A percentile compares a stretch with the other conserved stretches of the same genome.
Conservation (phyloP, 1,140 invertebrate species). For the Camponotus vicinus region DNA sequence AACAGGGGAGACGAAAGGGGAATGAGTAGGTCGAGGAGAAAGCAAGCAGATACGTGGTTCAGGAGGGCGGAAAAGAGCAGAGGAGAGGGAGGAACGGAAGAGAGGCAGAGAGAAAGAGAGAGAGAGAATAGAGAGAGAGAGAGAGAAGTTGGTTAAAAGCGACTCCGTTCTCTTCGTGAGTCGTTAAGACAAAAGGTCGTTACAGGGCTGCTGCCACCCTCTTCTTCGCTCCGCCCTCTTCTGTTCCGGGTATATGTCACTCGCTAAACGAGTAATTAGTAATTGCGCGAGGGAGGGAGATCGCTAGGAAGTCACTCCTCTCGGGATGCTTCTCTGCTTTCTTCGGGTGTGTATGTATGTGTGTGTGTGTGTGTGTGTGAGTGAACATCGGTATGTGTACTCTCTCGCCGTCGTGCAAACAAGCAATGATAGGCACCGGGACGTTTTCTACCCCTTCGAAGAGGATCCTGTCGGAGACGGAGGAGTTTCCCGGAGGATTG, state of each 20-base stretch:
- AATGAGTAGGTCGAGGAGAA: conserved; percentile 46
- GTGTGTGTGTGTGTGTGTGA: background rate
- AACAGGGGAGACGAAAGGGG: conserved; percentile 25
- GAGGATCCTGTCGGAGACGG: background rate
- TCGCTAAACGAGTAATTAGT: conserved; percentile 80
- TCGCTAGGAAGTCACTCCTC: conserved; percentile 24
- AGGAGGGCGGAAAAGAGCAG: conserved; percentile 24
- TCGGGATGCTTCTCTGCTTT: conserved; percentile 38
- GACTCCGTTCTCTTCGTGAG: conserved; percentile 45
- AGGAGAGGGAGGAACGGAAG: conserved; percentile 14
- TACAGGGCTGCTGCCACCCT: conserved; percentile 57
- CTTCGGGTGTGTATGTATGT: background rate
- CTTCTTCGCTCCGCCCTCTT: conserved; percentile 46
- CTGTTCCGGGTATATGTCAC: conserved; percentile 68
- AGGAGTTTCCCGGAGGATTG: conserved; percentile 11
- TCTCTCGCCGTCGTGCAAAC: conserved; percentile 43
- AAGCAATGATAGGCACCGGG: conserved; percentile 56
- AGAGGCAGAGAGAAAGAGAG: background rate
- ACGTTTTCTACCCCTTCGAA: conserved; percentile 34
- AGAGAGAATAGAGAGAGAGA: background rate
- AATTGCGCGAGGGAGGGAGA: conserved; percentile 70
- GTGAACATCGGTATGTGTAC: conserved; percentile 1
- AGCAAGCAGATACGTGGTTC: conserved; percentile 43
- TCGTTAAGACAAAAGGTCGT: conserved; percentile 69
- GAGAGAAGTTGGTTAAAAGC: conserved; percentile 52